Evolutionary conservation across 2,797 vertebrate genomes (phyloP), one percentile per base, ranked within the genome.

Genomic region (Lates japonicus): DNA sequence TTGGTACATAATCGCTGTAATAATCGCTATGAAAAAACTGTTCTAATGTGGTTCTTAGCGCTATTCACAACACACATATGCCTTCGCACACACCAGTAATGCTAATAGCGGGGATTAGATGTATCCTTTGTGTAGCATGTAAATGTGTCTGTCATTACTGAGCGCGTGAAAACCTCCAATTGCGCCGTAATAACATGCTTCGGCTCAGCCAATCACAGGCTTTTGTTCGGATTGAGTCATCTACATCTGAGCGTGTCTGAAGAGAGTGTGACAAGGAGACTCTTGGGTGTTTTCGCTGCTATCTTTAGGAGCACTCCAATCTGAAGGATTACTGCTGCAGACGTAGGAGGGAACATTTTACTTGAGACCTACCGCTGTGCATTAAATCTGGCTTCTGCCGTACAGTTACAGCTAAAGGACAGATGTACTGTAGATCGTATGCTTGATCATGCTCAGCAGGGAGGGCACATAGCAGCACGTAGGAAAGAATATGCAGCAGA

Each of bases 221-320:
- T 88, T 89, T 91, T 94, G 92, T 94, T 91, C 73, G 77, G 90
- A 93, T 93, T 94, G 92, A 93, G 90, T 92, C 93, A 90, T 94
- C 87, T 84, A 84, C 68, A 58, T 88, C 77, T 83, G 85, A 90
- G 88, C 83, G 81, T 88, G 89, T 89, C 83, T 91, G 81, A 90
- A 81, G 82, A 80, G 81, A 88, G 80, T 87, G 85, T 90, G 87
- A 92, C 89, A 88, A 89, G 92, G 82, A 91, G 91, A 84, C 86
- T 90, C 91, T 88, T 73, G 81, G 86, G 90, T 82, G 89, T 81
- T 85, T 85, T 86, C 3, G 64, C 87, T 87, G 81, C 88, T 92
- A 89, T 91, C 90, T 92, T 91, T 92, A 90, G 91, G 83, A 87
- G 79, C 90, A 84, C 90, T 90, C 72, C 86, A 88, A 78, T 91